Percentiles rank a stretch among this genome's conserved stretches.
Evolutionary conservation across 2,888 invertebrate species (phyloP).

Genomic region (Hemicrepidius hirtus): DNA sequence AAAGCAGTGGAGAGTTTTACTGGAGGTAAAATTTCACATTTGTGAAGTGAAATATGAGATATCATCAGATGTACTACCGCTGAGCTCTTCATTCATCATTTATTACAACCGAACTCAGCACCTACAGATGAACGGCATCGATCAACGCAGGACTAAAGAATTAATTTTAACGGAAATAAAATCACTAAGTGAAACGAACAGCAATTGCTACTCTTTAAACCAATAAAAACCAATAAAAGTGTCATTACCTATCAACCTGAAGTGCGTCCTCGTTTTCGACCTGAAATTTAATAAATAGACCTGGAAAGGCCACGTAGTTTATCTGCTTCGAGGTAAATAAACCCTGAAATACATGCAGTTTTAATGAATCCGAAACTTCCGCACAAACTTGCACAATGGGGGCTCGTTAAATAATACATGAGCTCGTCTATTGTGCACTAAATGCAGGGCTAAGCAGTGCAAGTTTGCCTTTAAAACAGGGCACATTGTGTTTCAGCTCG

Average conservation of each 20-base stretch:
- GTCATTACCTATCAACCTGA: background rate
- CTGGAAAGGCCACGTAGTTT: conserved; percentile 18
- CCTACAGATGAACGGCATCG: conserved; percentile 32
- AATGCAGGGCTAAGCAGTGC: conserved; percentile 60
- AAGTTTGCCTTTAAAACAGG: conserved; percentile 55
- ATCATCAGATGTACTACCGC: conserved; percentile 17
- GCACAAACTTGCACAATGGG: conserved; percentile 59
- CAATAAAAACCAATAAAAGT: conserved; percentile 13
- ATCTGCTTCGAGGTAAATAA: conserved; percentile 40
- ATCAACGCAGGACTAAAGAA: conserved; percentile 22
- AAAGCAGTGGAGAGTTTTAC: background rate
- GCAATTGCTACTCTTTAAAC: conserved; percentile 5
- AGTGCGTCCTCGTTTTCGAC: conserved; percentile 6
- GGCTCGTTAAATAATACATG: conserved; percentile 65
- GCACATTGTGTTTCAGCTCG: conserved; percentile 44
- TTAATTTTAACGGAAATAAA: conserved; percentile 26
- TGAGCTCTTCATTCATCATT: conserved; percentile 27
- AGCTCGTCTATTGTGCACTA: conserved; percentile 63
- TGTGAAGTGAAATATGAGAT: conserved; percentile 21
- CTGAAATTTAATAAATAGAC: conserved; percentile 8
- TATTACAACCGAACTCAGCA: conserved; percentile 22
- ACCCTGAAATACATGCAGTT: conserved; percentile 49
- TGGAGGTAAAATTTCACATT: background rate
- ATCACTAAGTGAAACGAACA: conserved; percentile 3
- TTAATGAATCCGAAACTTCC: conserved; percentile 56